Conservation (phyloP, 2,888 invertebrate genomes). For the Vesta saturnalis region DNA sequence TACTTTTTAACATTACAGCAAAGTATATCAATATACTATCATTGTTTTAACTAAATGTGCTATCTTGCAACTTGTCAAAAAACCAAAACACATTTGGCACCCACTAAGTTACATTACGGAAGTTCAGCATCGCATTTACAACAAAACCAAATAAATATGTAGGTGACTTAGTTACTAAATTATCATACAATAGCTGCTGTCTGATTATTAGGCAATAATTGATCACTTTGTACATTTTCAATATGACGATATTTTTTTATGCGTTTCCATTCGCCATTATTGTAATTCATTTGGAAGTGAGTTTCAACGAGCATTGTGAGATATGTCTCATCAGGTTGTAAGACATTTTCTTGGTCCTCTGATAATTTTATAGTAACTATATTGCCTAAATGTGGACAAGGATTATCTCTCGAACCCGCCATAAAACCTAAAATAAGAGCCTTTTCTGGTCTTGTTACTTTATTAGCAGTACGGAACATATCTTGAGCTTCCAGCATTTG, state of each 20-base stretch:
- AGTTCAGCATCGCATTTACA: background rate
- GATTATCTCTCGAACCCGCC: constrained; percentile 98
- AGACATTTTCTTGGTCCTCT: constrained; percentile 89
- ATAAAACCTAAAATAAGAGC: constrained; percentile 97
- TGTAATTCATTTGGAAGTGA: constrained; percentile 98
- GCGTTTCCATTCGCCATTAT: constrained; percentile 96
- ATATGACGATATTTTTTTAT: constrained; percentile 89
- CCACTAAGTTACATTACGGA: background rate
- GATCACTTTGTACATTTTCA: constrained; percentile 63
- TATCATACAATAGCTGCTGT: constrained; percentile 53
- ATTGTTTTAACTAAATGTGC: background rate
- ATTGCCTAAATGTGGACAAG: constrained; percentile 96
- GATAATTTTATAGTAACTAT: constrained; percentile 96
- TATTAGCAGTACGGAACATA: constrained; percentile 96
- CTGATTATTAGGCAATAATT: constrained; percentile 55
- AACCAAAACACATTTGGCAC: background rate
- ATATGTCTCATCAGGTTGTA: constrained; percentile 85
- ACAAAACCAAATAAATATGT: background rate
- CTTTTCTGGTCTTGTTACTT: constrained; percentile 95
- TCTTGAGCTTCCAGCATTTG: constrained; percentile 97
- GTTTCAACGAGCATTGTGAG: constrained; percentile 87
- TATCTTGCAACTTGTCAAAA: background rate
- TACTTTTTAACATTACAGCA: background rate
- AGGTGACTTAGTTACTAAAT: constrained; percentile 11
- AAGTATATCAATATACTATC: background rate